Percentiles rank a stretch among this genome's conserved stretches.
These are phyloP conservation scores for Umimayanthus kanabou DNA, from an alignment of 92 coral and sea anemone species.

Conservation along the genomic window DNA sequence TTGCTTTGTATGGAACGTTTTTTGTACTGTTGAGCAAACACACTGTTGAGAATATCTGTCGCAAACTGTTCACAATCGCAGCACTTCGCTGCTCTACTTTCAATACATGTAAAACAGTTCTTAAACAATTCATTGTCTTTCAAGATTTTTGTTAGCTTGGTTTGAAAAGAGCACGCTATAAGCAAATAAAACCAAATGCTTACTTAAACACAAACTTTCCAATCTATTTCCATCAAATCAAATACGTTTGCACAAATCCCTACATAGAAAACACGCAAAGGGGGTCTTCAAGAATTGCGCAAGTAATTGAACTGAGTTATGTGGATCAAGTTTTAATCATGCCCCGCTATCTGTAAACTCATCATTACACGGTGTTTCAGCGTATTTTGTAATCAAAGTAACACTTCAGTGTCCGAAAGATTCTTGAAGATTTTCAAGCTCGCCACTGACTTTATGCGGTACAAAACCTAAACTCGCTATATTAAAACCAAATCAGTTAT, in stretches of 20 bases:
- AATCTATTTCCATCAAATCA: not conserved
- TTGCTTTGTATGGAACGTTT: not conserved
- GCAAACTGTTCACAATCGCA: no score
- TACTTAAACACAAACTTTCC: not conserved
- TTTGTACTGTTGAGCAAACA: not conserved
- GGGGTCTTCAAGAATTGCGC: not conserved
- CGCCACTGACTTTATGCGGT: not conserved
- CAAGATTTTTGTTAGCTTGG: not conserved
- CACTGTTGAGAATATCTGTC: not conserved
- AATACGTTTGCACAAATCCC: not conserved
- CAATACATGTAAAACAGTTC: not conserved
- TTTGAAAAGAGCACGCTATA: slow-evolving; percentile 14
- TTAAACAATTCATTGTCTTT: not conserved
- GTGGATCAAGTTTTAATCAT: not conserved
- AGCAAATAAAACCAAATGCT: not conserved
- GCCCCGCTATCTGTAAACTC: not conserved
- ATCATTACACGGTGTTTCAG: not conserved
- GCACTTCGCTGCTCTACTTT: not conserved
- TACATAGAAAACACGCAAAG: not conserved
- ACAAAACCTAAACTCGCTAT: not conserved
- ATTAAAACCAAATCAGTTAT: not conserved
- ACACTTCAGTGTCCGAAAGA: not conserved
- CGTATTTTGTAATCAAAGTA: not conserved
- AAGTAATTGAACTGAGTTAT: not conserved
- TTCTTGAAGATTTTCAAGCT: not conserved